Base-by-base conservation (phyloP, 2,888 invertebrate genomes). In the Geotrupes spiniger region DNA sequence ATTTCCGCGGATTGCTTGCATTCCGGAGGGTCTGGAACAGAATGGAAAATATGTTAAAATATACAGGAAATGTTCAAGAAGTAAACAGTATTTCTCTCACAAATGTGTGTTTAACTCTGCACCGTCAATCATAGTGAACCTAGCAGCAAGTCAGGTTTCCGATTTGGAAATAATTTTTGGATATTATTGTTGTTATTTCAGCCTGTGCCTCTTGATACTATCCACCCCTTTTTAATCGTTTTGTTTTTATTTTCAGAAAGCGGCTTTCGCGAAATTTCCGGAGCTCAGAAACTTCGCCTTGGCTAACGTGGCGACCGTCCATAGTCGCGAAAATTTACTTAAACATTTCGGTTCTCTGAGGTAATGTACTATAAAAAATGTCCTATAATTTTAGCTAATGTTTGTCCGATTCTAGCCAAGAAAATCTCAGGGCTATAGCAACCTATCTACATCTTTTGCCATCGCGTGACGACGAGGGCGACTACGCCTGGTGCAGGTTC, bases 281-380 rank as follows among this genome's bases (percentile, higher is more conserved):
- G 85, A 93, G 59, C 73, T 98, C 45, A 78, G 87, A 36, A 81
- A 86, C 55, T 97, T 99, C 74, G 85, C 95, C 0, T 74, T 99
- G 26, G 85, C 93, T 0, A 98, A 96, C 74, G 96, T 99, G 9
- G 93, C 93, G 1, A 89, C 87, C 61, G 90, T 99, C n/a, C 96
- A 99, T 66, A 92, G 90, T 0, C 80, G 95, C 56, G 87, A 89
- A 47, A 80, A 84, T 10, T 76, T 96, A 15, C 74, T 84, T 51
- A 92, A 92, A 68, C 90, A 95, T 73, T 95, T 99, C 69, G 84
- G 85, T 8, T 79, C 81, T 44, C 69, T 89, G 36, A 83, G 80
- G 85, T 85, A 73, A 62, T 56, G 8, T n/a, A n/a, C 14, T 2
- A 33, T 2, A 4, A 2, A 49, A 44, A n/a, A 11, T 37, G 44